phyloP scores from a whole-genome alignment of 2,888 invertebrate species.

The Oxytorus armatus region DNA sequence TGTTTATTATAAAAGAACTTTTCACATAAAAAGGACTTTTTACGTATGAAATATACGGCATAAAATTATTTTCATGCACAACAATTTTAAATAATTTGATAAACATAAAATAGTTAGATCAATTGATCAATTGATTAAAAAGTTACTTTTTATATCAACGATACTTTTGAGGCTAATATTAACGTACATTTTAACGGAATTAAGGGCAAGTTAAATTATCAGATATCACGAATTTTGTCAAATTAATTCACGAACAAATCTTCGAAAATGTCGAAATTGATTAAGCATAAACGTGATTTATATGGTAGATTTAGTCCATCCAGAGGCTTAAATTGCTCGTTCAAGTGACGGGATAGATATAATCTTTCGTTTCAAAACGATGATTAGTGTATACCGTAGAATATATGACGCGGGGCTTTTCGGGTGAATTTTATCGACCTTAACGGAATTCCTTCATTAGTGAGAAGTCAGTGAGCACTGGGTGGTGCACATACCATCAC shows the following conservation, averaged over 20 bases:
- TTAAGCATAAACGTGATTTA: neutral
- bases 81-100: no score
- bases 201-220: neutral
- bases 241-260: neutral
- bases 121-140: no score
- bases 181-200: neutral
- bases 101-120: no score
- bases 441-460: conserved; percentile 55
- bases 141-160: conserved; percentile 2
- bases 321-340: conserved; percentile 10
- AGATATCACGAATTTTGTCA: neutral
- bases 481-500: conserved; percentile 28
- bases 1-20: no score
- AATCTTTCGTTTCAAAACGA: conserved; percentile 32
- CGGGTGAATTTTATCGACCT: conserved; percentile 55
- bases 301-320: neutral
- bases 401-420: conserved; percentile 34
- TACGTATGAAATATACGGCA: no score
- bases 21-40: no score
- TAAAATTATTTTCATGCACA: no score
- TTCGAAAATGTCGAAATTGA: neutral
- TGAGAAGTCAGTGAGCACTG: conserved; percentile 46
- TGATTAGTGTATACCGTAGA: conserved; percentile 33
- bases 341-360: conserved; percentile 28
- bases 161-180: no score